Evolutionary conservation across 2,797 vertebrate species (phyloP).

Genomic region (Pseudocheirus occidentalis): DNA sequence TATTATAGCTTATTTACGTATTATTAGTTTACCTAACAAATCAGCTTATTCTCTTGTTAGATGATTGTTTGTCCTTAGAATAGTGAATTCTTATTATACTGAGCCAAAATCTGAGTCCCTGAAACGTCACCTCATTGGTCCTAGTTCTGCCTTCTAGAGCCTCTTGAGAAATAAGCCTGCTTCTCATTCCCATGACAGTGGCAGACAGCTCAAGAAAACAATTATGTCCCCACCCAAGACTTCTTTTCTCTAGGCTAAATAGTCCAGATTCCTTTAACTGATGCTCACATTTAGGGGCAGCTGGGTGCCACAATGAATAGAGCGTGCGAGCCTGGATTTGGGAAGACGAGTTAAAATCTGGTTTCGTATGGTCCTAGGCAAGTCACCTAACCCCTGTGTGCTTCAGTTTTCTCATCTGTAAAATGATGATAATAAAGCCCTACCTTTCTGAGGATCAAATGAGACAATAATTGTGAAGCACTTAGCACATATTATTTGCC

Average conservation of each 20-base stretch:
- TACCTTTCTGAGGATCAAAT: background rate
- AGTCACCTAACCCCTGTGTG: background rate
- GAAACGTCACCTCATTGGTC: background rate
- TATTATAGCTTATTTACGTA: background rate
- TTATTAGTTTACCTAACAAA: too few species aligned
- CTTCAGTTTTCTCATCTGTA: background rate
- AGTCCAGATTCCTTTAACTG: background rate
- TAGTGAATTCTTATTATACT: background rate
- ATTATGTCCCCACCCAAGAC: background rate
- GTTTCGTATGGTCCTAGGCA: background rate
- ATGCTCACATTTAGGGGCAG: background rate
- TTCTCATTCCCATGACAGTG: background rate
- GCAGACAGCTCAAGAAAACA: background rate
- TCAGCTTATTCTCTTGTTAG: too few species aligned
- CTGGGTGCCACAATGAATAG: background rate
- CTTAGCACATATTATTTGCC: background rate
- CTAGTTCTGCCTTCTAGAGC: background rate
- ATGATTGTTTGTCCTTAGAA: background rate
- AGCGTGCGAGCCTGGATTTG: background rate
- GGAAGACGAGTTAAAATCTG: background rate
- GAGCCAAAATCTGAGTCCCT: background rate
- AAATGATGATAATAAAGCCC: background rate
- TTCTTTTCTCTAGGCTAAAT: background rate
- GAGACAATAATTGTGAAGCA: background rate
- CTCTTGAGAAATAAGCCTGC: background rate